Conservation (phyloP, 2,888 invertebrate species). For the Scelioninae gen. 1 region DNA sequence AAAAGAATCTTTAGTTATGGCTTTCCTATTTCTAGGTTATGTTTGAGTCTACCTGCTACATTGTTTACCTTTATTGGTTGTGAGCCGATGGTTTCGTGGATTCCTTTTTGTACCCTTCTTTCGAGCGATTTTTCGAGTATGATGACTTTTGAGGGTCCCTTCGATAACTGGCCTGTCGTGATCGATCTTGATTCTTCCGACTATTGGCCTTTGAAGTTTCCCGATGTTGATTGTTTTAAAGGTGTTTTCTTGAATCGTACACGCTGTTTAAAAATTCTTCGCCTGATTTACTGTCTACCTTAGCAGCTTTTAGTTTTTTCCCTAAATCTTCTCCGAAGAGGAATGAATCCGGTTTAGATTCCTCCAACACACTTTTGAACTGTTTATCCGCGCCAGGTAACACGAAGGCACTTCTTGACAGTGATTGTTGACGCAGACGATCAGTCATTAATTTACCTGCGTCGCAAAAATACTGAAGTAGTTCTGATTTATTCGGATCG, state of each 20-base stretch:
- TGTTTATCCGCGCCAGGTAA: neutral
- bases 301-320: neutral
- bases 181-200: neutral
- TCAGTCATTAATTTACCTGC: slow-evolving; percentile 4
- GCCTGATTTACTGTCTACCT: neutral
- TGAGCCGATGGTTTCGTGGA: neutral
- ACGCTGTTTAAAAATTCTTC: neutral
- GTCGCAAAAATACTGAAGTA: slow-evolving; percentile 6
- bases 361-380: slow-evolving; percentile 2
- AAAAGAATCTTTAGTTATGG: neutral
- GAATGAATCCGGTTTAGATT: neutral
- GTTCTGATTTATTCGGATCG: too few relatives aligned
- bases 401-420: slow-evolving; percentile 7
- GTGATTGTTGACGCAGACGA: neutral
- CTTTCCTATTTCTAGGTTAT: neutral
- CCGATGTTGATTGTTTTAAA: neutral
- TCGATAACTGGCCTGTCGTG: neutral
- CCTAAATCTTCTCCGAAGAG: slow-evolving; percentile 10
- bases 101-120: slow-evolving; percentile 4
- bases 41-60: neutral
- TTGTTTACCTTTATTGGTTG: neutral
- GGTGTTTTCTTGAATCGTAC: neutral
- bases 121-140: neutral
- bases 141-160: neutral
- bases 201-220: neutral